Conservation (phyloP, 2,113 vertebrate species). For the Elephas maximus region DNA sequence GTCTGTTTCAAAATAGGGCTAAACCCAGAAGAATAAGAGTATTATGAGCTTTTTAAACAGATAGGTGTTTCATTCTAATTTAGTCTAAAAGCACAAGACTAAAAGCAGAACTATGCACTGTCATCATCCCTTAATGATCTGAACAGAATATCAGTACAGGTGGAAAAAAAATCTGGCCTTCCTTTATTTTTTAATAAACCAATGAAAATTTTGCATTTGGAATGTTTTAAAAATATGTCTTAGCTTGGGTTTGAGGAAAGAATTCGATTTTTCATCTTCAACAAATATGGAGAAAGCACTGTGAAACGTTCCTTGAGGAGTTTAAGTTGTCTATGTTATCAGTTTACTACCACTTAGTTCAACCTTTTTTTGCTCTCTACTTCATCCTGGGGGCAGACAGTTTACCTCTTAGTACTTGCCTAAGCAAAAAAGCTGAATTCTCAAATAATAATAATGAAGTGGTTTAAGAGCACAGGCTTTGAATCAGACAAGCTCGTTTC, state of each 20-base stretch:
- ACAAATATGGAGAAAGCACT: not conserved
- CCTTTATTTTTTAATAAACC: conserved; percentile 38
- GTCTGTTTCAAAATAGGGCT: conserved; percentile 32
- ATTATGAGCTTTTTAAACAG: conserved; percentile 8
- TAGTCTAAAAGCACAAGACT: conserved; percentile 17
- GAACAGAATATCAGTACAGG: not conserved
- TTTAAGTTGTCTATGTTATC: not conserved
- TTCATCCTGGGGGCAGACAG: not conserved
- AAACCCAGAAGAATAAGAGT: conserved; percentile 25
- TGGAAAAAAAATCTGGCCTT: not conserved
- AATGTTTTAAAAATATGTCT: conserved; percentile 24
- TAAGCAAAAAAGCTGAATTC: not conserved
- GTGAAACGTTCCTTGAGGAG: not conserved
- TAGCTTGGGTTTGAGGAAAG: conserved; percentile 27
- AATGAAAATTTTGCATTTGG: conserved; percentile 18
- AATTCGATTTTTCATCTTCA: not conserved
- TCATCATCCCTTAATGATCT: not conserved
- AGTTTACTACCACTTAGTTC: not conserved
- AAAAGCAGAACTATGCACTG: not conserved
- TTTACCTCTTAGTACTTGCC: not conserved
- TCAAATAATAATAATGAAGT: conserved; percentile 28
- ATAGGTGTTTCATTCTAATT: not conserved
- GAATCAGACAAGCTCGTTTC: not conserved
- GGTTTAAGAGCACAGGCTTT: conserved; percentile 11
- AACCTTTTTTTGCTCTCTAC: not conserved